Evolutionary conservation across 1,140 invertebrate species (phyloP).

Genomic region (Anadara kagoshimensis): DNA sequence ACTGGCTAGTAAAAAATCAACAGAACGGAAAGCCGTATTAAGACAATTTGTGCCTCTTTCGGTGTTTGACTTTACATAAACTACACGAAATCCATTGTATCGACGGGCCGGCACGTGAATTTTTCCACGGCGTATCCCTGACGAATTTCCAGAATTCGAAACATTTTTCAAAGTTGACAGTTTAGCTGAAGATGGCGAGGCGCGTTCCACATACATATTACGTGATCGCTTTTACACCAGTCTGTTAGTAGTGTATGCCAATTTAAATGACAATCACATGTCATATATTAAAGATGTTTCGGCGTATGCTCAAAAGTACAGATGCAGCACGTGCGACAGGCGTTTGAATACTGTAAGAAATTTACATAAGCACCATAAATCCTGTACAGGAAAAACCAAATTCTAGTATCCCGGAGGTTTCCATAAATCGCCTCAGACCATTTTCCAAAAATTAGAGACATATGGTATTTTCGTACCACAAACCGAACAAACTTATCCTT

Average conservation of each 20-base stretch:
- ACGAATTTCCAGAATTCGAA: conserved; percentile 12
- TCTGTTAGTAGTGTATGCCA: conserved; percentile 13
- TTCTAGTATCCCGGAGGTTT: conserved; percentile 15
- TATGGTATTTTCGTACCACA: conserved; percentile 8
- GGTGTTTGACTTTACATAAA: conserved; percentile 15
- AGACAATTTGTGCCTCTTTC: conserved; percentile 23
- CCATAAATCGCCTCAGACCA: not conserved
- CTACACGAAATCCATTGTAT: not conserved
- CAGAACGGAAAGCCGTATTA: not conserved
- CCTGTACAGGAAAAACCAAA: conserved; percentile 14
- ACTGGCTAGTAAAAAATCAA: not conserved
- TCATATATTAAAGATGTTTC: conserved; percentile 22
- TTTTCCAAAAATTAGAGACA: conserved; percentile 30
- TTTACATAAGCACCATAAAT: conserved; percentile 2
- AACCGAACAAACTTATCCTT: conserved; percentile 3
- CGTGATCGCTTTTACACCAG: conserved; percentile 10
- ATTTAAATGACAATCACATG: not conserved
- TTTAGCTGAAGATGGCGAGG: conserved; percentile 1
- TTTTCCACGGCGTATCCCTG: not conserved
- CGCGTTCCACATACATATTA: conserved; percentile 7
- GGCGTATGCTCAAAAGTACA: conserved; percentile 15
- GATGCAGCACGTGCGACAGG: conserved; percentile 16
- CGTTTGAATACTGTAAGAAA: not conserved
- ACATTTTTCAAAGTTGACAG: conserved; percentile 6
- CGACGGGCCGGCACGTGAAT: not conserved